Evolutionary conservation across 2,113 vertebrate species (phyloP).

Genomic region (Microtus pennsylvanicus): DNA sequence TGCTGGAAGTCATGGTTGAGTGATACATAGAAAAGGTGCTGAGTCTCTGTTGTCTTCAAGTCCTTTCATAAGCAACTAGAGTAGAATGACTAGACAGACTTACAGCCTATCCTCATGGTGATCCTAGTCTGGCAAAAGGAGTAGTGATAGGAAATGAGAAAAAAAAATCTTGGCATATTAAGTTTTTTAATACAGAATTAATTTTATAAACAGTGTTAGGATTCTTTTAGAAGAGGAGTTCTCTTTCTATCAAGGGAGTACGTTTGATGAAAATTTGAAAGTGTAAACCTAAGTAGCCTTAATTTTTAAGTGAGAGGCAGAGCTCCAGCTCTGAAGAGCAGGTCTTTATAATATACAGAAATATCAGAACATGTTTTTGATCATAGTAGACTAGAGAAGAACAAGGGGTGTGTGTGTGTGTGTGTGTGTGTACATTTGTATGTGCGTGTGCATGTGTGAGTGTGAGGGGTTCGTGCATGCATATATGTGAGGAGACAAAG

Average conservation of each 20-base stretch:
- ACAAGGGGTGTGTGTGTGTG: neutral
- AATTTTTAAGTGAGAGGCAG: neutral
- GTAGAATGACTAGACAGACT: neutral
- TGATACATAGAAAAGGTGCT: neutral
- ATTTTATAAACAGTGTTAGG: neutral
- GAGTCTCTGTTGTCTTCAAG: neutral
- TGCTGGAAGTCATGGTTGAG: neutral
- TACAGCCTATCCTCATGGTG: neutral
- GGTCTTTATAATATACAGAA: neutral
- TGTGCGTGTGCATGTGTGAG: neutral
- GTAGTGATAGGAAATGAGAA: constrained; percentile 4
- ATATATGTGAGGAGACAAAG: neutral
- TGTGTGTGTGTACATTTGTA: neutral
- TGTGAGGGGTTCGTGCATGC: neutral
- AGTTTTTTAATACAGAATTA: neutral
- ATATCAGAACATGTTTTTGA: neutral
- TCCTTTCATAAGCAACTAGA: neutral
- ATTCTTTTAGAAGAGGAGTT: neutral
- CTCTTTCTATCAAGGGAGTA: neutral
- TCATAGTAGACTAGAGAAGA: neutral
- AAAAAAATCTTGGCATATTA: neutral
- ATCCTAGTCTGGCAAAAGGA: neutral
- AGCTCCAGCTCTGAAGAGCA: neutral
- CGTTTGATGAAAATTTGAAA: constrained; percentile 27
- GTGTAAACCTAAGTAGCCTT: neutral